Evolutionary conservation across 23 tunicate species (phyloP), one percentile per base, ranked within the genome.

Genomic region (Trididemnum nubilum): DNA sequence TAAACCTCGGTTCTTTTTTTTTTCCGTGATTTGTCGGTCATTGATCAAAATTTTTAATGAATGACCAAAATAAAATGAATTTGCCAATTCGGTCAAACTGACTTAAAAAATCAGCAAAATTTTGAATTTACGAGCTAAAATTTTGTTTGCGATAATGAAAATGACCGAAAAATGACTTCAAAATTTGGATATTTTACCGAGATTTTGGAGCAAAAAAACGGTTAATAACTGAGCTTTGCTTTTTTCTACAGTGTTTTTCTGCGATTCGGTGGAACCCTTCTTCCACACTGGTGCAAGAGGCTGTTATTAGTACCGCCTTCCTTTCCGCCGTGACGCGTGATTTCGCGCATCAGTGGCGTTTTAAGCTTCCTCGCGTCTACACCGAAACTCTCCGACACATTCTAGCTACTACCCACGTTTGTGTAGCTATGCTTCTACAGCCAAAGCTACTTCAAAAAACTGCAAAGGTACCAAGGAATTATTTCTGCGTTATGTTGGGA

Each of bases 341-440:
- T 24, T 93, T 78, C 73, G 35, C 71, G 64, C 77, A 71, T 30
- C 87, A 92, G 72, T 92, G 91, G 91, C 83, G 83, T 29, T 92
- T 86, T 66, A 86, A 92, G 36, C 51, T 92, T 36, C 85, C 60
- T 9, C 72, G 71, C 44, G 35, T 60, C 29, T 93, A 36, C 52
- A 78, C 82, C 31, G 39, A 29, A 28, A 29, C 83, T 5, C 26
- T 80, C 7, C 76, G 84, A 2, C 74, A 49, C 58, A 70, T 93
- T 32, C 64, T 76, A 28, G 35, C 72, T 28, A 49, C 87, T 19
- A 76, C 88, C n/a, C 98, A 93, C 71, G 34, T 88, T 1, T 84
- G 86, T 51, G 83, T 87, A 36, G 98, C 98, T 5, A 58, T 93
- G 84, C 82, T 93, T 58, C 78, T 84, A 51, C 88, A 90, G 15